Evolutionary conservation across 2,888 invertebrate genomes (phyloP), one percentile per base, ranked within the genome.

Genomic region (Nasonia oneida): DNA sequence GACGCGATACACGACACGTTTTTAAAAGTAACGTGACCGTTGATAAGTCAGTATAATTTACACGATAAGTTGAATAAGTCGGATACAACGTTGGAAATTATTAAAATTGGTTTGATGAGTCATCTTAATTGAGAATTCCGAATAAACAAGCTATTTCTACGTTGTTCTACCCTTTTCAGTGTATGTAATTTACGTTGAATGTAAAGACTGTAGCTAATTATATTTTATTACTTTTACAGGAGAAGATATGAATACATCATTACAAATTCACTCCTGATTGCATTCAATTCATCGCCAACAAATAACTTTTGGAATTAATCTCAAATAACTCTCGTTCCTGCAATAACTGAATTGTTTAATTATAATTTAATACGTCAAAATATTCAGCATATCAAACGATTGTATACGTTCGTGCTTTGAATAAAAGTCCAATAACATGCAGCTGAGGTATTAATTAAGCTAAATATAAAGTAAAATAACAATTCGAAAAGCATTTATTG

Each of bases 71-170:
- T 53, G 4, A 50, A 80, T 80, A 71, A 39, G 67, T 4, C 53
- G 57, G 8, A 57, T n/a, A 57, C 18, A 78, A 73, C 14, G 57
- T 57, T 71, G 64, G 37, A 78, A n/a, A n/a, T 61, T 61, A 47
- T 47, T 70, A 76, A 81, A 85, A 76, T 77, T 77, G 77, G 71
- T 77, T 85, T 81, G 61, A 37, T 47, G 77, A 78, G 79, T 82
- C 76, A 85, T 82, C 33, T 23, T 79, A 82, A 83, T 86, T 50
- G 75, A 75, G 57, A 70, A 71, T 73, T 61, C 57, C n/a, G 6
- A 61, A 61, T 61, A 15, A n/a, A n/a, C 57, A 23, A 23, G 33
- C 42, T 73, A 64, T 86, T 79, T 79, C 23, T 77, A 77, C 50
- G 57, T 37, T 77, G 61, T 80, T 84, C 75, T 64, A 78, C 75